These are phyloP conservation scores for Chrysogorgia sp. DNA, from an alignment of 92 coral and sea anemone genomes.

Conservation along the genomic window DNA sequence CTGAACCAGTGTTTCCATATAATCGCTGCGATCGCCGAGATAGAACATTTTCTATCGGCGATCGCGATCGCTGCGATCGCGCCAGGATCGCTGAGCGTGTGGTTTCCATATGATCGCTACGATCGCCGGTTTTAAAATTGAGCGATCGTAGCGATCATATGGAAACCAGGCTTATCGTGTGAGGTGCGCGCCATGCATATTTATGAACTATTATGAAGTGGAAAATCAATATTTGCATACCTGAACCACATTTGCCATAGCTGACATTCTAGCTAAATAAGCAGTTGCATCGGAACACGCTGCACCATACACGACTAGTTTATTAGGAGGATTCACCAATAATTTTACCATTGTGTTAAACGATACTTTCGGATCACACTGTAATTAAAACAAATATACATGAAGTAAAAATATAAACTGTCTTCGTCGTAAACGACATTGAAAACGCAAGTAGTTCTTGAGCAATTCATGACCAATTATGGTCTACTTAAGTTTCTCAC, in stretches of 20 bases:
- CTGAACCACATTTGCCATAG: conserved; percentile 80
- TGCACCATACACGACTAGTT: conserved; percentile 75
- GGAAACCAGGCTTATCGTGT: no score
- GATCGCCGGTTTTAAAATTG: no score
- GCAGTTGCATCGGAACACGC: conserved; percentile 96
- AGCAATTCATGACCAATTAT: no score
- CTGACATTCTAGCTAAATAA: conserved; percentile 79
- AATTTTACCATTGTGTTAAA: conserved; percentile 88
- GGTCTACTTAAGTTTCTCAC: no score
- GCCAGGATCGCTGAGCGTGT: no score
- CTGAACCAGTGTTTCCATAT: no score
- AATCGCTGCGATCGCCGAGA: no score
- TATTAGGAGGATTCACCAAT: conserved; percentile 62
- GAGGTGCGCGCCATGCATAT: background rate
- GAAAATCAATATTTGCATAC: conserved; percentile 39
- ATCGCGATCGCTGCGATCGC: no score
- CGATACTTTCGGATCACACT: conserved; percentile 94
- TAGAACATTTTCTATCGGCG: no score
- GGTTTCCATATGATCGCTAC: no score
- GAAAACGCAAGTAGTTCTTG: no score
- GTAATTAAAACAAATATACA: conserved; percentile 1
- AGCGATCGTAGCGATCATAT: no score
- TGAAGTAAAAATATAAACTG: background rate
- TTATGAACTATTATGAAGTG: background rate
- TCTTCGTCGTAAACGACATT: background rate